Conservation (phyloP, 2,888 invertebrate species). For the Cryptocephalus moraei region DNA sequence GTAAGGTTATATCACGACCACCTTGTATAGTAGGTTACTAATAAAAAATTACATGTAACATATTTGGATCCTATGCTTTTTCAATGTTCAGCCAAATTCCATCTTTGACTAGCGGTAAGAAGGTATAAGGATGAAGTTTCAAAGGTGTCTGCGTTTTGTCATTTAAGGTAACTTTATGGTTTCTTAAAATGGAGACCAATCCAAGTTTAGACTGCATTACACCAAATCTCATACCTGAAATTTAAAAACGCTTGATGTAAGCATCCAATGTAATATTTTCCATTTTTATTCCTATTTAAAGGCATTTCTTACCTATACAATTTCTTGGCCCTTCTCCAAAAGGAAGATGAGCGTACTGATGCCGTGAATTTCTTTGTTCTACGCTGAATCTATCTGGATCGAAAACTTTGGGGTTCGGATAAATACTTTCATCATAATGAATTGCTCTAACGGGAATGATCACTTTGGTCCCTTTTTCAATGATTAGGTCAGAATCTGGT, state of each 20-base stretch:
- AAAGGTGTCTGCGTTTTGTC: no score
- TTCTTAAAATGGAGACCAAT: conserved; percentile 19
- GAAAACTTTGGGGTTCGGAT: conserved; percentile 12
- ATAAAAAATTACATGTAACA: no score
- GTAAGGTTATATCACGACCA: no score
- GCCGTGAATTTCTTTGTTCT: conserved; percentile 9
- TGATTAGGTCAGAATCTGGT: conserved; percentile 10
- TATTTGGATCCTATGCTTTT: no score
- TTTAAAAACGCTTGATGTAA: no score
- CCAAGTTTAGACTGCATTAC: conserved; percentile 28
- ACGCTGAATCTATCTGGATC: conserved; percentile 17
- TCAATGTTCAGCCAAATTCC: no score
- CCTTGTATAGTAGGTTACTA: no score
- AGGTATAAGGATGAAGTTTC: conserved; percentile 9
- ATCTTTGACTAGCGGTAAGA: conserved; percentile 14
- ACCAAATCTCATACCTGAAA: conserved; percentile 27
- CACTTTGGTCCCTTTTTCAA: conserved; percentile 11
- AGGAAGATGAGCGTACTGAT: conserved; percentile 11
- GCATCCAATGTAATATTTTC: no score
- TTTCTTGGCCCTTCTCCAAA: no score
- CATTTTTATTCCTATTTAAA: no score
- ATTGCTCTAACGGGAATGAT: conserved; percentile 12
- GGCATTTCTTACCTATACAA: conserved; percentile 13
- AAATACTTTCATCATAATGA: conserved; percentile 14
- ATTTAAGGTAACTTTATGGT: no score